Base-by-base conservation (phyloP, 2,113 vertebrate genomes). In the Pantherophis guttatus region DNA sequence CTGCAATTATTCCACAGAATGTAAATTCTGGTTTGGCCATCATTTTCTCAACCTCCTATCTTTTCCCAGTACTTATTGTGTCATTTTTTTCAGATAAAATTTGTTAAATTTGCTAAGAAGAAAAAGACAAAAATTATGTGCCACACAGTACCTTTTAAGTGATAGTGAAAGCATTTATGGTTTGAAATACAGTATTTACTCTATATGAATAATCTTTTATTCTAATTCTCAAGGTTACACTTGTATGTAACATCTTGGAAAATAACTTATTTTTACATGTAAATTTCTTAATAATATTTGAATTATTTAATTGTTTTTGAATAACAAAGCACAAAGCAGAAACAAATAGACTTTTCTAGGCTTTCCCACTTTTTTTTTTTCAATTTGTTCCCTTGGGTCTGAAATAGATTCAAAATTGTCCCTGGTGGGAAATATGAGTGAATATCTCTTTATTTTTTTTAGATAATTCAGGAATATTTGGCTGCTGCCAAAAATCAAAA, bases 381-480 rank as follows among this genome's bases (percentile, higher is more conserved):
- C 39, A 44, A 0, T 52, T 89, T 93, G 93, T 93, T 93, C 54
- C 86, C 92, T 48, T 50, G 50, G 44, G 17, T 26, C 91, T 91
- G 65, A 92, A 57, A 86, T 55, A 55, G 90, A 86, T 13, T 88
- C 90, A 88, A 1, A 65, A 7, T 39, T 58, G 8, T 53, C 89
- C n/a, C 39, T 50, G 6, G n/a, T 57, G 23, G 5, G 1, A 0
- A 3, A 1, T 88, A 90, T 92, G 86, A 65, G 65, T 93, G 33
- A 9, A n/a, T 87, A 93, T 91, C 48, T 54, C 0, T 50, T 55
- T 81, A 70, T 91, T 58, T 92, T 95, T 91, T 93, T 94, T 86
- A 50, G 53, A 58, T 88, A 87, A 85, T 3, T 90, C 93, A 9
- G 33, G 11, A 39, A 70, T 88, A 52, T 89, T 89, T 90, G 59